phyloP scores from a whole-genome alignment of 2,888 invertebrate species.

The Athripsodes cinereus region DNA sequence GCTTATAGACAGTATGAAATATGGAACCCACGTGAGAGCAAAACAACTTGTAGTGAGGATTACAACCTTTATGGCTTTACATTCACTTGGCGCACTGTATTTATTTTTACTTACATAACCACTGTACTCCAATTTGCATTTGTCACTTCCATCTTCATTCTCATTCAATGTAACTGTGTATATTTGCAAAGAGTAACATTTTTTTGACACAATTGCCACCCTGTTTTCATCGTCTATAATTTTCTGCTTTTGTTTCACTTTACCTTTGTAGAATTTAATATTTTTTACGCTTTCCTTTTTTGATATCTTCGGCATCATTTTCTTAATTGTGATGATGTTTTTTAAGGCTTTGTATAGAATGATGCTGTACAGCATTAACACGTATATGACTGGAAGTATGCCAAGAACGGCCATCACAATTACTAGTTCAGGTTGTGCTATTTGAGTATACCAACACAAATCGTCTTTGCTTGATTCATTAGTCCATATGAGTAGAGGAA shows the following conservation, averaged over 20 bases:
- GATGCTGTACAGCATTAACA: neutral
- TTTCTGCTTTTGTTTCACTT: neutral
- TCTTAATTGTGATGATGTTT: neutral
- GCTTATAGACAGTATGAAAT: neutral
- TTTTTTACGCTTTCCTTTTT: neutral
- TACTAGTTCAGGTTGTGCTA: neutral
- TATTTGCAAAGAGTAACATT: neutral
- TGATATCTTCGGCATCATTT: neutral
- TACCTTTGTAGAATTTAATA: neutral
- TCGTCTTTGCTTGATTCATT: neutral
- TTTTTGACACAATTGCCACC: neutral
- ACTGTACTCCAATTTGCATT: neutral
- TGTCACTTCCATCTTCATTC: neutral
- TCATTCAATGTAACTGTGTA: neutral
- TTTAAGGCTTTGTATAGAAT: slow-evolving; percentile 1
- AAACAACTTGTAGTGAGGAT: neutral
- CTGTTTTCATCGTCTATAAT: neutral
- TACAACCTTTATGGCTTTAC: slow-evolving; percentile 3
- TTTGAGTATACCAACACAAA: neutral
- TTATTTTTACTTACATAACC: neutral
- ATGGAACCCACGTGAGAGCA: neutral
- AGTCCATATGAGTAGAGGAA: neutral
- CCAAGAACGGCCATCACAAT: neutral
- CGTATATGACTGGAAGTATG: neutral
- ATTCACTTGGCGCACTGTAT: neutral